Evolutionary conservation across 2,888 invertebrate genomes (phyloP), one percentile per base, ranked within the genome.

Genomic region (Acholoe squamosa): DNA sequence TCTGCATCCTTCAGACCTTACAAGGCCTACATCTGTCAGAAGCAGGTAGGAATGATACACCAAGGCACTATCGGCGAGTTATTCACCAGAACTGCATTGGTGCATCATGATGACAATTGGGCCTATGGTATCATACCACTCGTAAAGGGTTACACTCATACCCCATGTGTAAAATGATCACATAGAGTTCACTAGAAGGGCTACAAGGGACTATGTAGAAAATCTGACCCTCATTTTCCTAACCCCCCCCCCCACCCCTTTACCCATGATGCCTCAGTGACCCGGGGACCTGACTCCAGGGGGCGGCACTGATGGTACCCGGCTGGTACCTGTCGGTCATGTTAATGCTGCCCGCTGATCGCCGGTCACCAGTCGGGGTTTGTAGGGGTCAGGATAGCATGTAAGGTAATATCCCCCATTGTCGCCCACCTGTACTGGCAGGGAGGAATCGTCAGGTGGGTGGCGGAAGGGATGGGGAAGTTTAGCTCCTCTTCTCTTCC

Each of bases 401-500:
- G 61, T 61, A 61, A 61, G 61, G 61, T 61, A 61, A 61, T 61
- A 7, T 14, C 61, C 61, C 61, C 61, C 19, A 61, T 61, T 61
- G 61, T 61, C 61, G 61, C 61, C 61, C 61, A 61, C n/a, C n/a
- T 19, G 61, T n/a, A n/a, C n/a, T 7, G 61, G 61, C 22, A n/a
- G 61, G 22, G 22, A 61, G 61, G 61, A 3, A 7, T 43, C 43
- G n/a, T n/a, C n/a, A 43, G 3, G 43, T 43, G 43, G 10, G 43
- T 7, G 43, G 43, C n/a, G n/a, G n/a, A n/a, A n/a, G 43, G 43
- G 43, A 10, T 3, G 43, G 43, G 43, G 43, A 43, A 10, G 43
- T 3, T 7, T 43, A 43, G 10, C 43, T 43, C 10, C 43, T 43
- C 43, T 7, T 43, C 43, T 10, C 43, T 43, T 43, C 3, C 10